Base-by-base conservation (phyloP, 2,888 invertebrate species). In the Camptogramma bilineatum region DNA sequence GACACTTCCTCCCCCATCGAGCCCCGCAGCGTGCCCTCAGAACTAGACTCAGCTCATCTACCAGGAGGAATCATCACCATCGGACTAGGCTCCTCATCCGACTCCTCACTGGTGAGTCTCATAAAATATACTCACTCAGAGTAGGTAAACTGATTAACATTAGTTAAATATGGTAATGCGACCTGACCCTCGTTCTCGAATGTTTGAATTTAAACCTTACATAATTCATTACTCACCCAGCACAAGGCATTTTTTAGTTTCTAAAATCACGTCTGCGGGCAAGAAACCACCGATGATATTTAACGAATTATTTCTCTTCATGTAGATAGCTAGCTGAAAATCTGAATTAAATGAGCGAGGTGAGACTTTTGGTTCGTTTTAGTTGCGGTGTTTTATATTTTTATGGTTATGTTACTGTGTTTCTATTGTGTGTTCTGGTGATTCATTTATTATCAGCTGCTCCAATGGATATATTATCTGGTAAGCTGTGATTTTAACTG, bases 331-430 rank as follows among this genome's bases (percentile, higher is more conserved):
- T 59, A 52, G 56, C 51, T 28, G 31, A 18, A 5, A 59, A 64
- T 64, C 60, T 64, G 52, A 60, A 64, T 52, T 52, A 42, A 61
- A 56, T 65, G 56, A 65, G 60, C 64, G 31, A 61, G 56, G 64
- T 42, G 52, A 47, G 47, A 60, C 51, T 39, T 48, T 19, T 51
- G 8, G 39, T 39, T 18, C 44, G 16, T 13, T 44, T 47, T 53
- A 13, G 54, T 51, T 1, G 16, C 13, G 17, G 44, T 24, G 39
- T 19, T 31, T 53, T 34, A 17, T 21, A 1, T 42, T 2, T 34
- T 8, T 53, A 28, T 53, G 16, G 34, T 39, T 60, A 0, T 16
- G n/a, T 24, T 28, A 5, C 17, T 51, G 34, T 44, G 10, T 28
- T 34, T 42, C 34, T 18, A 39, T 16, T 59, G 10, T 58, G 48